Conservation (phyloP, 2,113 vertebrate genomes). For the Myanophis thanlyinensis region DNA sequence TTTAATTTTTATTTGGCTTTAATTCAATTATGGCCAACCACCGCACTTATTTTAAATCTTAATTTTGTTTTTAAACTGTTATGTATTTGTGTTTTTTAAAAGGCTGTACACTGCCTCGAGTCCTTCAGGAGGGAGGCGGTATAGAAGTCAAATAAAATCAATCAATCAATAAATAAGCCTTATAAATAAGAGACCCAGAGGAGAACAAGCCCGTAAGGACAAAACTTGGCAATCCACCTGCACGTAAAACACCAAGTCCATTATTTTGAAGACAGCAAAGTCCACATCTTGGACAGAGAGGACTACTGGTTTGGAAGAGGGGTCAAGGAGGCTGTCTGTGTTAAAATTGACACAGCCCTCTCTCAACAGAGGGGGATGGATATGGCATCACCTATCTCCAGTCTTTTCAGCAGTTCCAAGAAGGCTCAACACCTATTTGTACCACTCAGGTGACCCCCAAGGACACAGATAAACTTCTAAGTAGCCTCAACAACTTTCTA, state of each 20-base stretch:
- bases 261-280: background rate
- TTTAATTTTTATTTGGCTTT: no score
- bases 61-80: no score
- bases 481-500: background rate
- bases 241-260: background rate
- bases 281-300: background rate
- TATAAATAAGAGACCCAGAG: no score
- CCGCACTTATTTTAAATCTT: no score
- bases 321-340: background rate
- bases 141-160: no score
- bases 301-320: background rate
- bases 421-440: no score
- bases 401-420: background rate
- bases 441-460: background rate
- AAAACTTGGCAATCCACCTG: background rate
- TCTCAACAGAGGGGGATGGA: background rate
- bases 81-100: no score
- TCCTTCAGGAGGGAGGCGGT: no score
- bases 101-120: no score
- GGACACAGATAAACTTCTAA: background rate
- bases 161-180: no score
- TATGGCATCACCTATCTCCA: background rate
- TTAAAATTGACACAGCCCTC: background rate
- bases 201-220: background rate
- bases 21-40: no score